Evolutionary conservation across 1,140 invertebrate genomes (phyloP), one percentile per base, ranked within the genome.

Genomic region (Latrodectus geometricus): DNA sequence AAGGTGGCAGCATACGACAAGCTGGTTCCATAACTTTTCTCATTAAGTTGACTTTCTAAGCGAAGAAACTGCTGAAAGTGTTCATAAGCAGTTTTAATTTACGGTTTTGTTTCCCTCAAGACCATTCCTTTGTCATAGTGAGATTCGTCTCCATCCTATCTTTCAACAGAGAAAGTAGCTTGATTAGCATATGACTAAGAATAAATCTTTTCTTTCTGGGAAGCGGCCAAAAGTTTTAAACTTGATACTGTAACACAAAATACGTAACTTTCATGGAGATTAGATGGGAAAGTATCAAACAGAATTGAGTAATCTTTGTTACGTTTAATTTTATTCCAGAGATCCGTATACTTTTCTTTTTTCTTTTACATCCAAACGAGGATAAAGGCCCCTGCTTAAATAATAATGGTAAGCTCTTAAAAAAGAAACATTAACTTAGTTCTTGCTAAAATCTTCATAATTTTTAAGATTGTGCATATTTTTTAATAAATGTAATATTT

Each of bases 41-140:
- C 73, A 75, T 84, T 76, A 84, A 76, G 65, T 52, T 61, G 49
- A 21, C 15, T 68, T 84, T 84, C 82, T 75, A 68, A 69, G 35
- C 48, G 49, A 84, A 21, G 65, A 76, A 83, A 84, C 56, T 49
- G 35, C 65, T 76, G 65, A 84, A 84, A 76, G 82, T 70, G 56
- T 76, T 76, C 82, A 76, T 84, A 84, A 76, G 82, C 82, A 61
- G 48, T 76, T 84, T 84, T 84, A 84, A 84, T 84, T 84, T 76
- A 84, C 82, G 82, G 72, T 76, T 84, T 84, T 84, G 82, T 84
- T 84, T 52, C 73, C 20, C 73, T 23, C 14, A 12, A 84, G 82
- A 69, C 82, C 23, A 84, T 84, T 84, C 82, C 50, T 84, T 84
- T 84, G 82, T 84, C 69, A 69, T 54, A 56, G 82, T 70, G 50